Evolutionary conservation across 2,888 invertebrate species (phyloP).

Genomic region (Pocota personata): DNA sequence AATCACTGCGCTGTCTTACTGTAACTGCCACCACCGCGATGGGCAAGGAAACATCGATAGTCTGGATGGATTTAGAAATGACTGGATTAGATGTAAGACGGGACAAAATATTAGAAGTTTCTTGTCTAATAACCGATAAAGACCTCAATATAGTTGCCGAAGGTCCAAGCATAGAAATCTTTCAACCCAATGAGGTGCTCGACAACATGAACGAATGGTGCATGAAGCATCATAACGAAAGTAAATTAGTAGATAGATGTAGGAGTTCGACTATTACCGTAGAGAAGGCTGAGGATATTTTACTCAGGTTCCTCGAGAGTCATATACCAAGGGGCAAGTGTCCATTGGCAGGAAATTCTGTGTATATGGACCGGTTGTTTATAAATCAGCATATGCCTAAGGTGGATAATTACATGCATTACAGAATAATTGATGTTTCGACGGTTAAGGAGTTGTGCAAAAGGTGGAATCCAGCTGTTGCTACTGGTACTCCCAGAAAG

Average conservation of each 20-base stretch:
- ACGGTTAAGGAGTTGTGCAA: conserved; percentile 92
- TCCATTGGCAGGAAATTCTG: conserved; percentile 93
- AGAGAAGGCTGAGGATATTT: conserved; percentile 87
- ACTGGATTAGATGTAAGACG: conserved; percentile 91
- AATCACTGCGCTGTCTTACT: not conserved
- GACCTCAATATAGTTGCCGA: conserved; percentile 90
- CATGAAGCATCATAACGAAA: conserved; percentile 90
- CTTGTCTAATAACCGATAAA: conserved; percentile 93
- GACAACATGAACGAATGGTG: conserved; percentile 94
- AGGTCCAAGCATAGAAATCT: conserved; percentile 90
- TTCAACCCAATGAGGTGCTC: conserved; percentile 89
- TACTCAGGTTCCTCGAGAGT: conserved; percentile 89
- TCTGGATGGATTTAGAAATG: conserved; percentile 94
- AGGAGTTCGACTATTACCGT: conserved; percentile 87
- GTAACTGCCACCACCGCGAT: not conserved
- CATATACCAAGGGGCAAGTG: conserved; percentile 84
- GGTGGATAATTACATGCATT: conserved; percentile 91
- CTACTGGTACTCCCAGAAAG: conserved; percentile 86
- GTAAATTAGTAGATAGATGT: conserved; percentile 91
- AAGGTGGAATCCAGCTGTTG: conserved; percentile 89
- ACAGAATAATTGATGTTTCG: conserved; percentile 96
- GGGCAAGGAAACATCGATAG: conserved; percentile 82
- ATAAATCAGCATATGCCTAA: conserved; percentile 90
- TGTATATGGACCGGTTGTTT: conserved; percentile 94
- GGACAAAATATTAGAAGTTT: conserved; percentile 94